Base-by-base conservation (phyloP, 2,888 invertebrate genomes). In the Slavum lentiscoides region DNA sequence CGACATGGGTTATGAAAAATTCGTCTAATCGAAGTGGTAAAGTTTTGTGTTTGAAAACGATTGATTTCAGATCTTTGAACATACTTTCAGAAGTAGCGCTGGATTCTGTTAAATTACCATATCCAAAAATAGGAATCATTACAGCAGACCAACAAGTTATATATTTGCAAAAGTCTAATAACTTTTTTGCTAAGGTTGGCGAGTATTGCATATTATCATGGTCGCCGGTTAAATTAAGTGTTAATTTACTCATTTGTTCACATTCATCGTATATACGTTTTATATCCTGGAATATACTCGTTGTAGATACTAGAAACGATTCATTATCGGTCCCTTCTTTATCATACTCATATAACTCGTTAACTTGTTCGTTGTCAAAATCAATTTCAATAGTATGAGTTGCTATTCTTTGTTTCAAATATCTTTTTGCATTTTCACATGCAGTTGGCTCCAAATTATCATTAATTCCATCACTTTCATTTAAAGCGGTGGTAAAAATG, bases 111-210 rank as follows among this genome's bases (percentile, higher is more conserved):
- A 55, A 11, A 55, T 49, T 55, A 30, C 68, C 58, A 53, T 76
- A 76, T 67, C 37, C 66, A 19, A 66, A 76, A 68, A 76, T 76
- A 6, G 39, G 39, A 7, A 39, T 7, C 39, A 39, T 39, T 6
- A 39, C 39, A 39, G 39, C 39, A 39, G 75, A 76, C 67, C 75
- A 76, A 55, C 64, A 66, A 53, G 75, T 64, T 37, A 76, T 49
- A 5, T 64, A 37, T 67, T 58, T 75, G 53, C 53, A 66, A 39
- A 75, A 67, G 13, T 75, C 30, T 43, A 62, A 37, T 17, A 74
- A 11, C 15, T 64, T 74, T 62, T 62, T 59, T 3, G 74, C 74
- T 53, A 74, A 13, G 17, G 53, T 49, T 8, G 64, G 37, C 9
- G 17, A 39, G 37, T 64, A 64, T 17, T 64, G 64, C 64, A 37